Evolutionary conservation across 2,888 invertebrate genomes (phyloP), one percentile per base, ranked within the genome.

Genomic region (Tridacna gigas): DNA sequence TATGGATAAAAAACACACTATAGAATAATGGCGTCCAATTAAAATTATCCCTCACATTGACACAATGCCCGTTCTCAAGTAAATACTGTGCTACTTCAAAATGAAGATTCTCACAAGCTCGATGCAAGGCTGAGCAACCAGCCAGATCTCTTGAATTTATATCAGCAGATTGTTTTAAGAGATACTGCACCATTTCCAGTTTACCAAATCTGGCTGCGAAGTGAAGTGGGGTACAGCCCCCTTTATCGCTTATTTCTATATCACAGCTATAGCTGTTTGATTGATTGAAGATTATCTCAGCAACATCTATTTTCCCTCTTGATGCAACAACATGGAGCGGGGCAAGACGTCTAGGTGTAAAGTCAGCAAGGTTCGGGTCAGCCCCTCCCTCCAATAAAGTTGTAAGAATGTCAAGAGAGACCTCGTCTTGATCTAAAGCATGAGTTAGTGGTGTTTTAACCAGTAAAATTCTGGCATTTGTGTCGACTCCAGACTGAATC

Each of bases 11-110:
- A 45, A 86, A 86, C 18, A 75, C 80, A 71, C 82, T 84, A 45
- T 88, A 83, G 78, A 88, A 88, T 61, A 88, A 25, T 18, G 85
- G 88, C 15, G 82, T 83, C 88, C 88, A 88, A 13, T 74, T 77
- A 61, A 61, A 80, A 28, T 84, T 82, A 48, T 88, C 88, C 2
- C 74, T 60, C 25, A 26, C 26, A 65, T 88, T 88, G 12, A 88
- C 69, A 79, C 79, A 77, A 28, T 65, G 65, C n/a, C 86, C 88
- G 22, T 25, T 63, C 18, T 82, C 69, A 25, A 88, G 61, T 25
- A 88, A 77, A 60, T 74, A 25, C 22, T 85, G 37, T 13, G 81
- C 84, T 18, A 82, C 74, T 45, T 79, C 74, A 48, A 77, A 60
- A 61, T 83, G 63, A n/a, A 66, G 25, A 51, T 22, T 67, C 74